A percentile compares a stretch with the other conserved stretches of the same genome.
Evolutionary conservation across 2,888 invertebrate genomes (phyloP).

Genomic region (Eurytoma adleriae): DNA sequence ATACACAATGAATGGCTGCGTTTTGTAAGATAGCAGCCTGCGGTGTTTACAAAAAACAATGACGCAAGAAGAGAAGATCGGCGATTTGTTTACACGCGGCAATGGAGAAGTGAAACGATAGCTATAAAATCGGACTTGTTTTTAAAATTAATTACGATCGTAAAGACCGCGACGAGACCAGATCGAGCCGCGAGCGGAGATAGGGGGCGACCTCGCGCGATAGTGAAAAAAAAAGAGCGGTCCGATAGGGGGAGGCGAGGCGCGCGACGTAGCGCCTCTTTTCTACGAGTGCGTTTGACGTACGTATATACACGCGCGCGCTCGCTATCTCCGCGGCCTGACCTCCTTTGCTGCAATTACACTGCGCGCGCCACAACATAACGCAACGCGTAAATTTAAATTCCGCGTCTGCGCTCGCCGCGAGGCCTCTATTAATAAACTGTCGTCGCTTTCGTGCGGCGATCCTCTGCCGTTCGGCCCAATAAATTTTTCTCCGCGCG

Average conservation of each 20-base stretch:
- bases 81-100: too few relatives aligned
- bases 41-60: too few relatives aligned
- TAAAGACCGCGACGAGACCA: not conserved
- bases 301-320: conserved; percentile 1
- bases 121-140: conserved; percentile 23
- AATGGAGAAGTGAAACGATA: too few relatives aligned
- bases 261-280: not conserved
- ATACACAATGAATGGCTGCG: too few relatives aligned
- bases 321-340: conserved; percentile 46
- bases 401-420: conserved; percentile 9
- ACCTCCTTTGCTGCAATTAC: conserved; percentile 49
- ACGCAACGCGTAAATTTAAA: conserved; percentile 35
- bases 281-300: conserved; percentile 34
- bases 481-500: conserved; percentile 9
- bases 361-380: conserved; percentile 6
- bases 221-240: conserved; percentile 23
- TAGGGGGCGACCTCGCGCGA: conserved; percentile 26
- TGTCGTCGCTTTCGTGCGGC: conserved; percentile 22
- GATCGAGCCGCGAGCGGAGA: conserved; percentile 2
- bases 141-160: conserved; percentile 21
- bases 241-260: not conserved
- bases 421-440: conserved; percentile 46
- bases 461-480: conserved; percentile 4
- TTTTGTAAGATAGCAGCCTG: too few relatives aligned
- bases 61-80: too few relatives aligned